A percentile compares a stretch with the other conserved stretches of the same genome.
Conservation (phyloP, 1,140 invertebrate genomes). For the Zelostemma sp. region DNA sequence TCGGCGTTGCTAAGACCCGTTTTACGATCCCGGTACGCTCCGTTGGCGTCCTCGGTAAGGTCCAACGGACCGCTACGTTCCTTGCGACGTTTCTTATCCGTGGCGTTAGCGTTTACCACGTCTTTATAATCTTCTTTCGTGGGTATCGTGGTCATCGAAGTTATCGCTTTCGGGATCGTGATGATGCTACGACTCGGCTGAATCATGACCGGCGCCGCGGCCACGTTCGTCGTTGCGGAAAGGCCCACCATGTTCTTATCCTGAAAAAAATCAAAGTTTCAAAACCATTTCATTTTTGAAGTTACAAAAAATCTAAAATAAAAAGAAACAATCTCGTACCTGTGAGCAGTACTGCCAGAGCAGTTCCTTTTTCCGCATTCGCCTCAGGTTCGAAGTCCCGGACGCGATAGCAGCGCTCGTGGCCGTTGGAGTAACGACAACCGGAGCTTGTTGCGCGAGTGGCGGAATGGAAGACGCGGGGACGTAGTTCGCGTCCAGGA, state of each 20-base stretch:
- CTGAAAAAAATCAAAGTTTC: constrained; percentile 63
- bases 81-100: constrained; percentile 80
- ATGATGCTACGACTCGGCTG: constrained; percentile 79
- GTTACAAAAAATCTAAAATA: too few species aligned
- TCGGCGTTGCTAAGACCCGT: constrained; percentile 57
- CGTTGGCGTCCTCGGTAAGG: constrained; percentile 51
- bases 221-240: constrained; percentile 68
- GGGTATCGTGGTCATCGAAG: constrained; percentile 86
- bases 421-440: constrained; percentile 67
- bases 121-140: constrained; percentile 85
- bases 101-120: constrained; percentile 74
- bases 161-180: constrained; percentile 88
- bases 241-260: constrained; percentile 89
- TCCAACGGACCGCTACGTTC: constrained; percentile 63
- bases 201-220: constrained; percentile 72
- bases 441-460: constrained; percentile 70
- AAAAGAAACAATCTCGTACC: constrained; percentile 48
- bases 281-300: too few species aligned
- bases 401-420: constrained; percentile 62
- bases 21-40: constrained; percentile 57
- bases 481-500: constrained; percentile 81
- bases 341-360: constrained; percentile 88
- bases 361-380: constrained; percentile 92
- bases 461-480: constrained; percentile 70
- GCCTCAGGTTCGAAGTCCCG: constrained; percentile 80